Base-by-base conservation (phyloP, 2,888 invertebrate genomes). In the Cheiracanthium punctorium region DNA sequence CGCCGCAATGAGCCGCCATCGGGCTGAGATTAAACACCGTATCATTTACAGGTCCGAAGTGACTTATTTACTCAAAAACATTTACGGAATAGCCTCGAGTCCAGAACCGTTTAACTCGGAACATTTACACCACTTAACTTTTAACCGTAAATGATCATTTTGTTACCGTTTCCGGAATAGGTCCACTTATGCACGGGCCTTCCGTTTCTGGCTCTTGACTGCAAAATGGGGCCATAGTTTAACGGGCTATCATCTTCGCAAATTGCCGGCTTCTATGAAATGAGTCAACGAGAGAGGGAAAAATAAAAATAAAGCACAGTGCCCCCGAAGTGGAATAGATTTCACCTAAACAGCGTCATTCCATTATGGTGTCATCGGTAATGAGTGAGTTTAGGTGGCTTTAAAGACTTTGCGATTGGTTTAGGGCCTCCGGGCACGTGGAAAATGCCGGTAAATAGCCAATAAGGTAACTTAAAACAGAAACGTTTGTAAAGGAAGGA, bases 321-420 rank as follows among this genome's bases (percentile, higher is more conserved):
- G n/a, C 43, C 43, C 43, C 10, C 43, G 14, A 10, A 58, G 5
- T 4, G 2, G 58, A 24, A 5, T 58, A 24, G 24, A 24, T 24
- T 24, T 58, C 24, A 58, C 58, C 58, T 58, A 58, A 58, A 58
- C 17, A 58, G 20, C 58, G 58, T 58, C 58, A 24, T 58, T 24
- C 24, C 2, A 8, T 7, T 20, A 8, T 4, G 24, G 58, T 58
- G 24, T 58, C 58, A 58, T 58, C 24, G 17, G 17, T 58, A 58
- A 58, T 58, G 24, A 17, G 24, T 58, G 24, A 1, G 4, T 24
- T 24, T 24, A 58, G 17, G 4, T 24, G 58, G 2, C 12, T 24
- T 58, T 58, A 58, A 58, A 58, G 58, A 58, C n/a, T 58, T 4
- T 58, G 58, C 17, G 58, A 58, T 58, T 58, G 58, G 20, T 58